Percentiles rank a stretch among this genome's conserved stretches.
These are phyloP conservation scores for Proisotoma minuta DNA, from an alignment of 2,888 invertebrate species.

Conservation along the genomic window DNA sequence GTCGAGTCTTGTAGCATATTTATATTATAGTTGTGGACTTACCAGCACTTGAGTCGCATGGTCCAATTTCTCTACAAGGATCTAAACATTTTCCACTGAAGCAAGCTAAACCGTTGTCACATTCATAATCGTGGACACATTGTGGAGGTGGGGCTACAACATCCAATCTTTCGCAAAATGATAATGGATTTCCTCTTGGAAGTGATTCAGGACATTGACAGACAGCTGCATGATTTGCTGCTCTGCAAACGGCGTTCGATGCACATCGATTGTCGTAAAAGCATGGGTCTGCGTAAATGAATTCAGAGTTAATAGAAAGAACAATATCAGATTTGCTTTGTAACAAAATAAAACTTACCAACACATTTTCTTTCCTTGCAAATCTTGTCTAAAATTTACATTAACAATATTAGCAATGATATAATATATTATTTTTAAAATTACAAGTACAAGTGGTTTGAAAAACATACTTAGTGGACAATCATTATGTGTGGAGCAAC, in stretches of 20 bases:
- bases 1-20: background rate
- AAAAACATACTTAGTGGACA: conserved; percentile 57
- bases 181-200: conserved; percentile 73
- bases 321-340: background rate
- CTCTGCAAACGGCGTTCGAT: conserved; percentile 73
- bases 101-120: conserved; percentile 74
- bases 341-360: background rate
- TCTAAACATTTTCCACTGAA: conserved; percentile 69
- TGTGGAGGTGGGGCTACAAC: conserved; percentile 54
- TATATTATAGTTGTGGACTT: background rate
- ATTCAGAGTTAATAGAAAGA: too few relatives aligned
- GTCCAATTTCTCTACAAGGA: conserved; percentile 70
- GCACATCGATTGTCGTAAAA: conserved; percentile 68
- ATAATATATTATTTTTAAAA: background rate
- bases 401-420: background rate
- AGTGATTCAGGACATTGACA: conserved; percentile 77
- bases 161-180: conserved; percentile 54
- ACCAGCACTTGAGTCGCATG: conserved; percentile 59
- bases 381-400: background rate
- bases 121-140: conserved; percentile 72
- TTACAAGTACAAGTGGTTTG: background rate
- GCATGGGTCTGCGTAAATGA: conserved; percentile 64
- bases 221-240: conserved; percentile 71
- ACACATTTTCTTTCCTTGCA: conserved; percentile 57
- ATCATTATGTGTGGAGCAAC: conserved; percentile 73